Evolutionary conservation across 92 coral and sea anemone species (phyloP).

Genomic region (Siderastrea radians): DNA sequence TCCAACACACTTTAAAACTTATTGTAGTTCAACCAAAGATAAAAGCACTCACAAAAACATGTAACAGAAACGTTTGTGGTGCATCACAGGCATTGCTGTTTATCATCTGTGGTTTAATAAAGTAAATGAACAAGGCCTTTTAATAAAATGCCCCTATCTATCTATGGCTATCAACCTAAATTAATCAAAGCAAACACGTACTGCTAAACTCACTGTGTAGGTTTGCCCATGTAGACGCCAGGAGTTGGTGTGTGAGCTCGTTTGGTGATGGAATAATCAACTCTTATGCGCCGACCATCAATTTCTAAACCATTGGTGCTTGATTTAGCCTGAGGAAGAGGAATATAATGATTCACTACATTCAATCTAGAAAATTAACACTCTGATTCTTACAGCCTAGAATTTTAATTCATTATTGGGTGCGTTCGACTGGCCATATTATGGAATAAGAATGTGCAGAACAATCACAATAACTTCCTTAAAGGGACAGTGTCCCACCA

Average conservation of each 20-base stretch:
- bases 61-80: too few species aligned
- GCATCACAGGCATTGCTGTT: too few species aligned
- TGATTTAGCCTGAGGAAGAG: constrained; percentile 80
- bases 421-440: too few species aligned
- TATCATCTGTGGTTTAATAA: neutral
- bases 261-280: constrained; percentile 95
- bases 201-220: constrained; percentile 87
- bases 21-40: too few species aligned
- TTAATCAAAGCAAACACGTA: too few species aligned
- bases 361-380: neutral
- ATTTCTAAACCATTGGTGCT: constrained; percentile 92
- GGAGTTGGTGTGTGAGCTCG: constrained; percentile 99
- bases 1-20: too few species aligned
- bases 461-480: neutral
- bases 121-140: neutral
- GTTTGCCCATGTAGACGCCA: constrained; percentile 98
- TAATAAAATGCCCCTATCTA: too few species aligned
- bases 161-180: too few species aligned
- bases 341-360: neutral
- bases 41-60: too few species aligned
- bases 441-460: neutral
- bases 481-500: too few species aligned
- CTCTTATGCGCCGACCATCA: constrained; percentile 97
- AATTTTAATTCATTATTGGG: neutral
- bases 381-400: neutral